Conservation (phyloP, 2,888 invertebrate genomes). For the Oligia latruncula region DNA sequence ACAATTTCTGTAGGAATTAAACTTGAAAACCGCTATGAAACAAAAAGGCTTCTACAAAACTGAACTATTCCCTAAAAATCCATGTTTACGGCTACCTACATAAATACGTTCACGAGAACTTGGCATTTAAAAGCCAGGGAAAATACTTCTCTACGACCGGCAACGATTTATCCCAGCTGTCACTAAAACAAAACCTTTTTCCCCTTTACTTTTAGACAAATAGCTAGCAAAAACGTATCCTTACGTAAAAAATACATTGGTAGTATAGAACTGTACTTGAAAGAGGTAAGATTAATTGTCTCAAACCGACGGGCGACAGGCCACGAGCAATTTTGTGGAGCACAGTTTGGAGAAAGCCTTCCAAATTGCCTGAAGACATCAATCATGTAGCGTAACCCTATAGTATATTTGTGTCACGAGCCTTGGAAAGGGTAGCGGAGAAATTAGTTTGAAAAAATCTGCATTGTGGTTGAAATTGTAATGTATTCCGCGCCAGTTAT, state of each 20-base stretch:
- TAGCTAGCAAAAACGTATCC: conserved; percentile 3
- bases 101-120: neutral
- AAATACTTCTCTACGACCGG: neutral
- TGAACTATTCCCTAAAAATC: neutral
- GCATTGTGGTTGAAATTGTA: neutral
- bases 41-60: neutral
- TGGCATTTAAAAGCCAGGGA: neutral
- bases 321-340: conserved; percentile 59
- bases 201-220: neutral
- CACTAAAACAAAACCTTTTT: neutral
- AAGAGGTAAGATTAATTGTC: conserved; percentile 63
- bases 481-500: neutral
- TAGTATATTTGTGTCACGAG: conserved; percentile 52
- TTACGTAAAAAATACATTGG: conserved; percentile 35
- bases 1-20: conserved; percentile 37
- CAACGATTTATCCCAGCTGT: neutral
- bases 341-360: conserved; percentile 53
- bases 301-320: conserved; percentile 47
- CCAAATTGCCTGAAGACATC: conserved; percentile 65
- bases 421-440: conserved; percentile 17
- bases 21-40: conserved; percentile 9
- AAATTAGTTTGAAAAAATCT: conserved; percentile 8
- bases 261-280: conserved; percentile 34
- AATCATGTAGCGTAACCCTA: conserved; percentile 58
- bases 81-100: too few species aligned